These are phyloP conservation scores for Ptiloglossa arizonensis DNA, from an alignment of 1,140 invertebrate genomes.

Conservation along the genomic window DNA sequence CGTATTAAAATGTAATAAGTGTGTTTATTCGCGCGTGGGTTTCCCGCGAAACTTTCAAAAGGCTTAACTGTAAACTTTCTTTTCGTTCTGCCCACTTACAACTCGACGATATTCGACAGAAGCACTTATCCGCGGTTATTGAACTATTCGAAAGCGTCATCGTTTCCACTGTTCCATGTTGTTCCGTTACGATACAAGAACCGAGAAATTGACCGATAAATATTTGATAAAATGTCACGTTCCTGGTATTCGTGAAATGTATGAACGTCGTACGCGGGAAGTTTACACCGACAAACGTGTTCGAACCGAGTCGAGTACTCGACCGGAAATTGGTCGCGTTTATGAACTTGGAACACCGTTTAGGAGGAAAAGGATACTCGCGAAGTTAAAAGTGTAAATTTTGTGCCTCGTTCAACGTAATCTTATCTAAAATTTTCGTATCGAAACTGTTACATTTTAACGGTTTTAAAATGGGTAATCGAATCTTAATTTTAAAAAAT, in stretches of 20 bases:
- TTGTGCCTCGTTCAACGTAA: not conserved
- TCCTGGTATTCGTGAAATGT: too few relatives aligned
- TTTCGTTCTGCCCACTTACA: conserved; percentile 8
- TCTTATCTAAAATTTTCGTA: conserved; percentile 28
- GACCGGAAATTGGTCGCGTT: not conserved
- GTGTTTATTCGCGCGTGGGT: conserved; percentile 30
- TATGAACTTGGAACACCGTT: not conserved
- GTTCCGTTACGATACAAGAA: too few relatives aligned
- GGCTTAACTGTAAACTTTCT: conserved; percentile 52
- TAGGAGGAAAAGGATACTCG: not conserved
- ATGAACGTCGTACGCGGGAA: too few relatives aligned
- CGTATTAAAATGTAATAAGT: conserved; percentile 26
- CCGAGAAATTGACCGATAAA: not conserved
- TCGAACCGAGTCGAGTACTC: not conserved
- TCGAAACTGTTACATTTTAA: not conserved
- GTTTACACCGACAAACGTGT: too few relatives aligned
- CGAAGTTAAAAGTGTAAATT: conserved; percentile 18
- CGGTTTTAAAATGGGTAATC: too few relatives aligned
- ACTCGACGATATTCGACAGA: conserved; percentile 22
- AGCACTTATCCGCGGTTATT: not conserved
- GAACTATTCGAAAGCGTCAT: not conserved
- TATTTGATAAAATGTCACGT: too few relatives aligned
- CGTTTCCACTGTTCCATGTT: not conserved
- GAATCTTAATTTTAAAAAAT: too few relatives aligned
- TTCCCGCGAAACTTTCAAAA: conserved; percentile 33